Base-by-base conservation (phyloP, 1,140 invertebrate genomes). In the Drosophila willistoni region DNA sequence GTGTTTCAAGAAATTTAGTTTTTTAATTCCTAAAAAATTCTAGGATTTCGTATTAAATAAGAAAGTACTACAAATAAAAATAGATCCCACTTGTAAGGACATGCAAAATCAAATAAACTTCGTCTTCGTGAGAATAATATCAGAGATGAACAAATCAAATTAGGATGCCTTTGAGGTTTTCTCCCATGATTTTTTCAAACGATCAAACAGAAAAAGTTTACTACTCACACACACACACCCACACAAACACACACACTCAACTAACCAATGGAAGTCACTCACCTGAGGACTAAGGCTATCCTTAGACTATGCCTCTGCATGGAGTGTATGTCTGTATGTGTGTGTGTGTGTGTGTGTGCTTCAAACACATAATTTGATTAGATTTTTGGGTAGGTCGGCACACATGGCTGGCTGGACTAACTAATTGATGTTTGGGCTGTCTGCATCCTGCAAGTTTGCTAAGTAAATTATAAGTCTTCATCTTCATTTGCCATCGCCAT, bases 381-480 rank as follows among this genome's bases (percentile, higher is more conserved):
- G 44, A 22, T 51, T 51, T 51, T 75, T 75, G 64, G 62, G 66
- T 67, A 36, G 55, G 72, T 61, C 39, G 64, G 47, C 72, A 68
- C 72, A 75, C 73, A 75, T 75, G 73, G 72, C 64, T 68, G 51
- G 47, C 64, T 68, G 51, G 47, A 57, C 51, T 68, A 56, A 57
- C 73, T 75, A 75, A 75, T 75, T 75, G 73, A 75, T 75, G 75
- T 75, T 75, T 75, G 73, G 73, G 64, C 64, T 74, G 55, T 75
- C 71, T 75, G 73, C 75, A 72, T 75, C 14, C 34, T n/a, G 39
- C 51, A 25, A 51, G 73, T 47, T 74, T 62, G 73, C 29, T 61
- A 69, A 68, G 66, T 34, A 75, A 75, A 75, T 75, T 68, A 68
- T 42, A 64, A 25, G 29, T 36, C 63, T 25, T 60, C 60, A 61